These are phyloP conservation scores for Cosmia trapezina DNA, from an alignment of 2,888 invertebrate genomes.

Conservation along the genomic window DNA sequence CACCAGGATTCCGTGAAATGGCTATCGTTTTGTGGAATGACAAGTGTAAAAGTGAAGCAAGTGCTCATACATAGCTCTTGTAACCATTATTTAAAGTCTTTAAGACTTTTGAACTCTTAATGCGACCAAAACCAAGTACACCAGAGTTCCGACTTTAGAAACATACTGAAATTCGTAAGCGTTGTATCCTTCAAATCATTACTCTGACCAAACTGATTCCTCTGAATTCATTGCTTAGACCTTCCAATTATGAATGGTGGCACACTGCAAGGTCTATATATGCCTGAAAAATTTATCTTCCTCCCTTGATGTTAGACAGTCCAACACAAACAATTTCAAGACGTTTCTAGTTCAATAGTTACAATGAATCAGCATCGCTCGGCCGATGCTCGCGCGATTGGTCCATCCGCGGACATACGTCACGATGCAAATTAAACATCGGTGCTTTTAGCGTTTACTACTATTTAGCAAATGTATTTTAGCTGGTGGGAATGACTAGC, in stretches of 20 bases:
- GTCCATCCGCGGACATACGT: constrained; percentile 41
- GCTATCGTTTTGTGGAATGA: not conserved
- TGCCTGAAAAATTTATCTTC: constrained; percentile 9
- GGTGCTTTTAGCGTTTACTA: constrained; percentile 49
- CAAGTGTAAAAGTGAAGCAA: not conserved
- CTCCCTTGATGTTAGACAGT: constrained; percentile 9
- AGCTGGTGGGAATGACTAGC: constrained; percentile 8
- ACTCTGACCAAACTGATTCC: constrained; percentile 1
- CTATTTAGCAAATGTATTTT: constrained; percentile 35
- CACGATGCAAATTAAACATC: constrained; percentile 55
- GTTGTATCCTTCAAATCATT: constrained; percentile 29
- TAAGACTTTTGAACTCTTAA: constrained; percentile 2
- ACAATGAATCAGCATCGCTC: constrained; percentile 33
- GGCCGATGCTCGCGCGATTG: constrained; percentile 42
- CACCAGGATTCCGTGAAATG: not conserved
- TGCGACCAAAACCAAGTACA: constrained; percentile 34
- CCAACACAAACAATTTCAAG: constrained; percentile 49
- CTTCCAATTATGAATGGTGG: constrained; percentile 23
- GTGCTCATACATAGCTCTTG: not conserved
- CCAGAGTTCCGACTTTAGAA: constrained; percentile 41
- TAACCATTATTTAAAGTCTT: not conserved
- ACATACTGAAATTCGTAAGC: constrained; percentile 51
- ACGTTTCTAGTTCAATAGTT: constrained; percentile 43
- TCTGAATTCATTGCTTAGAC: constrained; percentile 18
- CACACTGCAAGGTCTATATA: constrained; percentile 16